Evolutionary conservation across 2,888 invertebrate genomes (phyloP).

Genomic region (Drosophila monieri): DNA sequence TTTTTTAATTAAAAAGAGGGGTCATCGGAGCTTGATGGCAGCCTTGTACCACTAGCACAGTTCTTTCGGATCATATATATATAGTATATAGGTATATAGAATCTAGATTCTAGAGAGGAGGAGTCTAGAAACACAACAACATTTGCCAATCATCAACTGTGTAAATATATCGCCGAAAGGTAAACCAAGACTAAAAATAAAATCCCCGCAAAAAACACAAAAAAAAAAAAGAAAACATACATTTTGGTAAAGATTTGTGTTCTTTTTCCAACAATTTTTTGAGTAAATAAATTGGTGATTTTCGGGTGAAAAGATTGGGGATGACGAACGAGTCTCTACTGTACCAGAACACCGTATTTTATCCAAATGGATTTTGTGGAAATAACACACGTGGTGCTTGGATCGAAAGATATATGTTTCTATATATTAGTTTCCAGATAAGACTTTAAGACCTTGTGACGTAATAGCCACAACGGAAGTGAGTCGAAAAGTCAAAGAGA

Average conservation of each 20-base stretch:
- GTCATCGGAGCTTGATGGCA: too few species aligned
- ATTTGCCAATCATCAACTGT: constrained; percentile 63
- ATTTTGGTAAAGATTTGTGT: constrained; percentile 11
- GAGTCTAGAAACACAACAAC: constrained; percentile 1
- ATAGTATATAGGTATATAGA: too few species aligned
- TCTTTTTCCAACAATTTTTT: constrained; percentile 31
- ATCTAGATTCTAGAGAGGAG: neutral
- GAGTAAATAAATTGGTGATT: constrained; percentile 38
- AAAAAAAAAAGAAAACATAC: constrained; percentile 6
- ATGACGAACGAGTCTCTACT: neutral
- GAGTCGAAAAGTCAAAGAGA: constrained; percentile 14
- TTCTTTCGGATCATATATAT: neutral
- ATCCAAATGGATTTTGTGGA: neutral
- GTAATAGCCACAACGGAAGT: constrained; percentile 70
- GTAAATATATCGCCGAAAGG: constrained; percentile 64
- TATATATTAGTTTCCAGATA: constrained; percentile 10
- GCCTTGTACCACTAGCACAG: constrained; percentile 41
- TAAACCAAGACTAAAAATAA: constrained; percentile 49
- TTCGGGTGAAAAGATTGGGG: too few species aligned
- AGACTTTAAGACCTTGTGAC: constrained; percentile 64
- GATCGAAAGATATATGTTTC: neutral
- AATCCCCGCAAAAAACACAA: constrained; percentile 20
- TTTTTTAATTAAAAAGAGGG: too few species aligned
- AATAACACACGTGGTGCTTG: constrained; percentile 51
- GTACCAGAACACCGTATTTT: constrained; percentile 5